phyloP scores from a whole-genome alignment of 2,888 invertebrate genomes.

The Anthoptus insignis region DNA sequence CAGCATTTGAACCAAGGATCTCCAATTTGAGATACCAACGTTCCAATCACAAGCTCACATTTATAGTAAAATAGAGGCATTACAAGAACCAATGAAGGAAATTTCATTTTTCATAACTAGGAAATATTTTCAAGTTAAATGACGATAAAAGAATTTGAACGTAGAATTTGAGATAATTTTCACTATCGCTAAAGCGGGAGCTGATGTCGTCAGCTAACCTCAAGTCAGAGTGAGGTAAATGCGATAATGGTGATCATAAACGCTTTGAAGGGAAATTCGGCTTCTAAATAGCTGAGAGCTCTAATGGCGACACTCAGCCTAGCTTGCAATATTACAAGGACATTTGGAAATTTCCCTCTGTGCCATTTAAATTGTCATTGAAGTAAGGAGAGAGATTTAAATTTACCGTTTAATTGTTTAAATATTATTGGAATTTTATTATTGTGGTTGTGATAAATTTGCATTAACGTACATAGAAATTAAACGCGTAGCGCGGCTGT shows the following conservation, averaged over 20 bases:
- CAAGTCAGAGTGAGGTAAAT: slow-evolving; percentile 9
- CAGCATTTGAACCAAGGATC: too few species aligned
- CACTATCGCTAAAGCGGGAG: background rate
- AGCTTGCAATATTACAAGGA: slow-evolving; percentile 19
- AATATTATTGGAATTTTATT: too few species aligned
- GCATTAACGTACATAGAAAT: too few species aligned
- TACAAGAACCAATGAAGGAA: too few species aligned
- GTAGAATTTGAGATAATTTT: background rate
- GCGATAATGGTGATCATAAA: slow-evolving; percentile 22
- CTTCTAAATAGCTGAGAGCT: slow-evolving; percentile 20
- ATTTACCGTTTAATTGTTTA: too few species aligned
- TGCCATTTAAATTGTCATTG: background rate
- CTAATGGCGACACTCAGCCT: slow-evolving; percentile 14
- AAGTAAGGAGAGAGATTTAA: background rate
- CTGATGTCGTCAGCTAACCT: slow-evolving; percentile 12
- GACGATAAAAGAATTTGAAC: background rate
- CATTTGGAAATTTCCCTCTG: background rate
- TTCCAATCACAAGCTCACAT: background rate
- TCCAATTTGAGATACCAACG: too few species aligned
- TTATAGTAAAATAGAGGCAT: too few species aligned
- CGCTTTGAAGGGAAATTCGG: slow-evolving; percentile 18
- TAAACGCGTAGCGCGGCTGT: too few species aligned
- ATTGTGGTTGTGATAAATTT: too few species aligned
- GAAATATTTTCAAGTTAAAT: too few species aligned
- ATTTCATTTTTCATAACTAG: too few species aligned